A percentile compares a stretch with the other conserved stretches of the same genome.
phyloP scores from a whole-genome alignment of 2,888 invertebrate genomes.

The Danaus chrysippus region DNA sequence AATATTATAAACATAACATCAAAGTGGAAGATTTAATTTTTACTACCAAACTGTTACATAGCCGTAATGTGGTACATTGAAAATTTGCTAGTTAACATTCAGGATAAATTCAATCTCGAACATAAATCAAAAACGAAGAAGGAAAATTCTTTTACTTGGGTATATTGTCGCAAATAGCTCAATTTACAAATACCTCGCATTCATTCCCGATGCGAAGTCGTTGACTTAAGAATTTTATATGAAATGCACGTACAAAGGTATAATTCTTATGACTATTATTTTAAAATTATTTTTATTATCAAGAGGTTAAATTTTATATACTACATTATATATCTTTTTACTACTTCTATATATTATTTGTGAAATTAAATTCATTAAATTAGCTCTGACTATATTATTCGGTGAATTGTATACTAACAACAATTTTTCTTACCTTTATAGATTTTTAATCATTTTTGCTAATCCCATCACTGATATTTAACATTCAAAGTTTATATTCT shows the following conservation, averaged over 20 bases:
- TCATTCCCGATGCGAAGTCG: conserved; percentile 17
- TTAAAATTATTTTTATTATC: neutral
- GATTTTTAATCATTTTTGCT: too few species aligned
- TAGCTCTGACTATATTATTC: too few species aligned
- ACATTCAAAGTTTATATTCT: too few species aligned
- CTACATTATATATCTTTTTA: too few species aligned
- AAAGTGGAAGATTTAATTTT: conserved; percentile 3
- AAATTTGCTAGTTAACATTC: neutral
- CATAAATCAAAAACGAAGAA: conserved; percentile 21
- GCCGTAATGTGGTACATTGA: neutral
- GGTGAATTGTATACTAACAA: too few species aligned
- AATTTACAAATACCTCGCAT: conserved; percentile 25
- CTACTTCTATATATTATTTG: too few species aligned
- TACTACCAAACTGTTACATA: neutral
- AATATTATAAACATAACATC: too few species aligned
- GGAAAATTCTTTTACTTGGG: conserved; percentile 18
- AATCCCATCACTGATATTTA: too few species aligned
- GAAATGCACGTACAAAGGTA: conserved; percentile 18
- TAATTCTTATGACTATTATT: conserved; percentile 12
- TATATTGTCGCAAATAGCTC: conserved; percentile 22
- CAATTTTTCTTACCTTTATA: too few species aligned
- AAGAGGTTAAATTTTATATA: neutral
- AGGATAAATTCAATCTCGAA: conserved; percentile 6
- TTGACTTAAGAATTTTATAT: conserved; percentile 27
- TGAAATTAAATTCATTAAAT: too few species aligned